Evolutionary conservation across 2,888 invertebrate genomes (phyloP), one percentile per base, ranked within the genome.

Genomic region (Hirtodrosophila alboralis): DNA sequence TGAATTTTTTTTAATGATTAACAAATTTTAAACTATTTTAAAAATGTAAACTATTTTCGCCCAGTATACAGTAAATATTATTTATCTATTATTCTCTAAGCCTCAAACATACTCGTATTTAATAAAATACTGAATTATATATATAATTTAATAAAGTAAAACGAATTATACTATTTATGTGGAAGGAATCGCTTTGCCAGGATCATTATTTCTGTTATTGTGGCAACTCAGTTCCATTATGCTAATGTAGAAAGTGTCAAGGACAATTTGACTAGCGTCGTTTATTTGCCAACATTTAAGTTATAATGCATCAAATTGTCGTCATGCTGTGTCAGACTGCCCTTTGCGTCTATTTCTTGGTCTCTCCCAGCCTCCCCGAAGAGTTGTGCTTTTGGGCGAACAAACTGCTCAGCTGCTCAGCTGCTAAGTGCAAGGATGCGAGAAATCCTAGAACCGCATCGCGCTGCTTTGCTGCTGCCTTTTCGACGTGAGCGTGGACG

Each of bases 311-410:
- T 30, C 52, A 37, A 84, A 56, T 71, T 49, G 47, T 38, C 28
- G 44, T 13, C 33, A 43, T 21, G 3, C 13, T 9, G 45, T 9
- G 45, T 7, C 13, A 36, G 36, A 38, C 16, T 44, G 47, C 8
- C 43, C 31, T 36, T n/a, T 53, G 14, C 21, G 36, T 23, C 14
- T 14, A 53, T 53, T 36, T 54, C 4, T 12, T 34, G 33, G 57
- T 14, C 26, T 21, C 33, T 7, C 34, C 40, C 18, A 21, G 27
- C n/a, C 43, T 16, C 53, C 66, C 61, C 27, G 57, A 64, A 53
- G 61, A 58, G 86, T 84, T 83, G 81, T 85, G 78, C 86, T 84
- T 83, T 83, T 83, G 67, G 73, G 52, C 47, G 63, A 43, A 59
- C 40, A 47, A 76, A 70, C 62, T 85, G 81, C 81, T 80, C 86